Evolutionary conservation across 2,888 invertebrate genomes (phyloP).

Genomic region (Himalopsyche tibetana): DNA sequence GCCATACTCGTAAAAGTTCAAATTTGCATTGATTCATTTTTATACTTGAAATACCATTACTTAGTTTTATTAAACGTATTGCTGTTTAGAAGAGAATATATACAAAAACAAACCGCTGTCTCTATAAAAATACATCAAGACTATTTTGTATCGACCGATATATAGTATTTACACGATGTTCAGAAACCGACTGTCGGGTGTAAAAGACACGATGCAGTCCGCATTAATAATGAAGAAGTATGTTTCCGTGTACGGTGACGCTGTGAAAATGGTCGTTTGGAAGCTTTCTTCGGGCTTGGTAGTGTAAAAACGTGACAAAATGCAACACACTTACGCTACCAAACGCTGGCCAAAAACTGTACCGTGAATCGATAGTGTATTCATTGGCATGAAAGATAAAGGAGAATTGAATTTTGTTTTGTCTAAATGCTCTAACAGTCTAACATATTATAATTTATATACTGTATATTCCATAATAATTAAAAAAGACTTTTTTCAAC

Average conservation of each 20-base stretch:
- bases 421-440: background rate
- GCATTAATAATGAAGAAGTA: background rate
- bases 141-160: no score
- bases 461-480: background rate
- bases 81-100: background rate
- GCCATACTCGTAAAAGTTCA: background rate
- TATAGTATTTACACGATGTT: background rate
- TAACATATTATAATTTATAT: no score
- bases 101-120: no score
- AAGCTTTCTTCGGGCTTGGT: no score
- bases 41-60: background rate
- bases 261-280: background rate
- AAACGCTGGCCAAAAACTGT: background rate
- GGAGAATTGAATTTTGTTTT: background rate
- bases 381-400: background rate
- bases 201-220: background rate
- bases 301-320: conserved; percentile 6
- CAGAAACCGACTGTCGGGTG: background rate
- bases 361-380: background rate
- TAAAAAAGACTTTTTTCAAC: background rate
- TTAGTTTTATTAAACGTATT: background rate
- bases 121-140: no score
- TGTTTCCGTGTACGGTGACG: background rate
- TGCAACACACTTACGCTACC: background rate
- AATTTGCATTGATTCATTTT: background rate